Evolutionary conservation across 1,140 invertebrate species (phyloP).

Genomic region (Ceratina japonica): DNA sequence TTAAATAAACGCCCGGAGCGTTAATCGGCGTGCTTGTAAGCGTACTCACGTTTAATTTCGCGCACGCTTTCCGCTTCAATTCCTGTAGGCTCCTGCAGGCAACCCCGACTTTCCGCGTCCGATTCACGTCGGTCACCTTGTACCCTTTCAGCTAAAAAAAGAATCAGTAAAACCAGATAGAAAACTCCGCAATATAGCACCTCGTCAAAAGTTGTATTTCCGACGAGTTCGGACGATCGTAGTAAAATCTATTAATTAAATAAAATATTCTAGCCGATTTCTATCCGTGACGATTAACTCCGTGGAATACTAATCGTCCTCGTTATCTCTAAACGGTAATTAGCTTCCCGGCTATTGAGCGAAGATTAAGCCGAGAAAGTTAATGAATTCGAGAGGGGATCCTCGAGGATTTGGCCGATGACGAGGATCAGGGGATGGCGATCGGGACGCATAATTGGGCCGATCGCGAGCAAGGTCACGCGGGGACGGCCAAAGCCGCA

Average conservation of each 20-base stretch:
- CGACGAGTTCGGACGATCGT: no score
- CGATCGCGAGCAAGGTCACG: constrained; percentile 50
- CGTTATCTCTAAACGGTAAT: not conserved
- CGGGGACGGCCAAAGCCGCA: constrained; percentile 11
- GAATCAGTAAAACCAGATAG: not conserved
- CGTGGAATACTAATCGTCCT: no score
- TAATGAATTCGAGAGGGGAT: constrained; percentile 3
- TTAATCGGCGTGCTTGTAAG: constrained; percentile 9
- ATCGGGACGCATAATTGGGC: constrained; percentile 28
- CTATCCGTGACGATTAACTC: no score
- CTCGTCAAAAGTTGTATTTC: not conserved
- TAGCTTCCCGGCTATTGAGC: not conserved
- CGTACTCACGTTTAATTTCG: constrained; percentile 84
- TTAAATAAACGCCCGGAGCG: constrained; percentile 12
- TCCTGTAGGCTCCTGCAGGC: constrained; percentile 83
- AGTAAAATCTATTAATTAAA: no score
- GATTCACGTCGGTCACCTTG: constrained; percentile 84
- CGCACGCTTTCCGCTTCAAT: constrained; percentile 83
- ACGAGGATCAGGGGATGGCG: not conserved
- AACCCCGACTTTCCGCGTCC: constrained; percentile 84
- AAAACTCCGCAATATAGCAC: not conserved
- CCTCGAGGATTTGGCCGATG: not conserved
- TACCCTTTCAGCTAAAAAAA: constrained; percentile 82
- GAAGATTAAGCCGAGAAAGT: not conserved
- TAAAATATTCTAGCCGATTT: no score